Evolutionary conservation across 1,140 invertebrate species (phyloP).

Genomic region (Vollenhovia emeryi): DNA sequence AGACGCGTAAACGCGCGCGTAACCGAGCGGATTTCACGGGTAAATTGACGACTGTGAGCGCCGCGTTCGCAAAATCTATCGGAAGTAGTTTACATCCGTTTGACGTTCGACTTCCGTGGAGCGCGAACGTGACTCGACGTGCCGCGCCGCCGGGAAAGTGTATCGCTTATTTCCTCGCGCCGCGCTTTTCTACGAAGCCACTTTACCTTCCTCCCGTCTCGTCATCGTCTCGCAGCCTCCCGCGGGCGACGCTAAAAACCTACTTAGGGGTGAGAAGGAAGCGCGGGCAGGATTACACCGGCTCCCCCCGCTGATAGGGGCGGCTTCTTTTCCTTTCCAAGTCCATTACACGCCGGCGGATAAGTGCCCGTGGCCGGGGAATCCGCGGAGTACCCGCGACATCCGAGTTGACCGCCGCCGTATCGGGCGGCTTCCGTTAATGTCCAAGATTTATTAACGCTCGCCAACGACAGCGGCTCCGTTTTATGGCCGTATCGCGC

Average conservation of each 20-base stretch:
- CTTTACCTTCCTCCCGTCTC: conserved; percentile 22
- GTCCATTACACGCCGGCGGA: conserved; percentile 14
- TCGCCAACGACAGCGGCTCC: conserved; percentile 34
- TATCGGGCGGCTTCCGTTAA: conserved; percentile 37
- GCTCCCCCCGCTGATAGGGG: background rate
- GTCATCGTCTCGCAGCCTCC: conserved; percentile 29
- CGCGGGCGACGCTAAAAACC: conserved; percentile 44
- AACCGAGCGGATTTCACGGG: background rate
- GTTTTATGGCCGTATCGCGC: too few species aligned
- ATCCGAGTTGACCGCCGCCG: conserved; percentile 34
- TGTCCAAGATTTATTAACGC: conserved; percentile 35
- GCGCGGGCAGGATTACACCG: background rate
- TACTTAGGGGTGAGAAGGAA: conserved; percentile 36
- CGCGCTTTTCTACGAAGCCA: conserved; percentile 22
- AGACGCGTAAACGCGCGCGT: background rate
- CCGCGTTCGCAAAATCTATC: background rate
- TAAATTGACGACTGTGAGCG: background rate
- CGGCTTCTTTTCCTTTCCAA: background rate
- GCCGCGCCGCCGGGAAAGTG: background rate
- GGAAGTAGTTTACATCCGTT: conserved; percentile 7
- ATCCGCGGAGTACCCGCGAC: background rate
- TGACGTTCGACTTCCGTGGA: conserved; percentile 2
- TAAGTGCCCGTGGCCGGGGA: too few species aligned
- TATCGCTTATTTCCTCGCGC: conserved; percentile 21
- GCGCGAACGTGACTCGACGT: conserved; percentile 1